phyloP scores from a whole-genome alignment of 1,140 invertebrate genomes.

The Cyclargus thomasi region DNA sequence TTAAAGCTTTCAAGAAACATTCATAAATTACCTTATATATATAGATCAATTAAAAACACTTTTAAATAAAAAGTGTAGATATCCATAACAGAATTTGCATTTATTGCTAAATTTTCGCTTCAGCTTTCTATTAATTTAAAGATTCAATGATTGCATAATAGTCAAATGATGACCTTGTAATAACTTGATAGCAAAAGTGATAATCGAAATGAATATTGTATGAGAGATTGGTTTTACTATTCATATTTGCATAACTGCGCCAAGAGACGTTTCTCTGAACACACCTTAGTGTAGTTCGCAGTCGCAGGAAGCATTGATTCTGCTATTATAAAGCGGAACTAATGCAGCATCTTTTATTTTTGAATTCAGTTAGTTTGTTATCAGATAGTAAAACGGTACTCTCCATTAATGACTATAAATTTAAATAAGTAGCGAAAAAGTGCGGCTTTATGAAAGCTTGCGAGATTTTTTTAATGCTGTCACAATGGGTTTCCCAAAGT shows the following conservation, averaged over 20 bases:
- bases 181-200: background rate
- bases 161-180: background rate
- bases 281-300: background rate
- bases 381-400: too few species aligned
- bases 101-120: background rate
- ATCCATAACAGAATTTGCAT: background rate
- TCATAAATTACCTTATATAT: too few species aligned
- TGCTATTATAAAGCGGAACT: background rate
- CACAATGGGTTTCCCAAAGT: too few species aligned
- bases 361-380: too few species aligned
- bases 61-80: too few species aligned
- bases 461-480: too few species aligned
- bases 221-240: background rate
- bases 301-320: background rate
- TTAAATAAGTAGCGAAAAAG: too few species aligned
- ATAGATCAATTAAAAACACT: too few species aligned
- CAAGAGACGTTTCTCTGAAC: background rate
- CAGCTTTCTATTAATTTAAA: background rate
- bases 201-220: background rate
- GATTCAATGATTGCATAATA: background rate
- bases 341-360: too few species aligned
- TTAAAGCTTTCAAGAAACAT: too few species aligned
- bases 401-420: too few species aligned
- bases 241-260: background rate
- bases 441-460: too few species aligned